These are phyloP conservation scores for Petrosia ficiformis DNA, from an alignment of 37 sponge, comb jelly and placozoan genomes.

Conservation along the genomic window DNA sequence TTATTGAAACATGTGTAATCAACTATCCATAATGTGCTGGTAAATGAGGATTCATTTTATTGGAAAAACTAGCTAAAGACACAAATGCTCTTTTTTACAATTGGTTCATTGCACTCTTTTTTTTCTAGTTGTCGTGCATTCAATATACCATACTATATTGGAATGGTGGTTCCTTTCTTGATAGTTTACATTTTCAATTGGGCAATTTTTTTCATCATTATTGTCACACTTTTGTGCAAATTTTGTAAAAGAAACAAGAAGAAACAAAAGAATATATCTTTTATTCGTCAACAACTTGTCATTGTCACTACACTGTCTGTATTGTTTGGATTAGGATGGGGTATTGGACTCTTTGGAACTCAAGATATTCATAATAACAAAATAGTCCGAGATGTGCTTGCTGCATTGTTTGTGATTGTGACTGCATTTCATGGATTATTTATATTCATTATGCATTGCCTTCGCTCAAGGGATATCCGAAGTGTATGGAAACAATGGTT, in stretches of 20 bases:
- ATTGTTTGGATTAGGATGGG: slow-evolving; percentile 40
- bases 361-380: neutral
- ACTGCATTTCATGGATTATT: slow-evolving; percentile 34
- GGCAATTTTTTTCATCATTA: neutral
- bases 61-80: too few species aligned
- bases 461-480: slow-evolving; percentile 29
- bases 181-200: slow-evolving; percentile 8
- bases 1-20: too few species aligned
- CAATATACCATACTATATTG: neutral
- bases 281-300: slow-evolving; percentile 2
- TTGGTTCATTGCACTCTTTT: neutral
- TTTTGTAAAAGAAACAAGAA: neutral
- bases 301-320: slow-evolving; percentile 15
- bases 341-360: slow-evolving; percentile 19
- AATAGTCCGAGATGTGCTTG: neutral
- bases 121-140: slow-evolving; percentile 8
- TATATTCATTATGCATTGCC: slow-evolving; percentile 32
- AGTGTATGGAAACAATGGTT: slow-evolving; percentile 24
- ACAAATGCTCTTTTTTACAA: neutral
- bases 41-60: too few species aligned
- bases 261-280: neutral
- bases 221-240: neutral
- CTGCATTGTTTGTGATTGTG: slow-evolving; percentile 29
- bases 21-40: too few species aligned
- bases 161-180: neutral